Conservation (phyloP, 35 echinoderm and acorn worm species). For the Strongylocentrotus purpuratus region DNA sequence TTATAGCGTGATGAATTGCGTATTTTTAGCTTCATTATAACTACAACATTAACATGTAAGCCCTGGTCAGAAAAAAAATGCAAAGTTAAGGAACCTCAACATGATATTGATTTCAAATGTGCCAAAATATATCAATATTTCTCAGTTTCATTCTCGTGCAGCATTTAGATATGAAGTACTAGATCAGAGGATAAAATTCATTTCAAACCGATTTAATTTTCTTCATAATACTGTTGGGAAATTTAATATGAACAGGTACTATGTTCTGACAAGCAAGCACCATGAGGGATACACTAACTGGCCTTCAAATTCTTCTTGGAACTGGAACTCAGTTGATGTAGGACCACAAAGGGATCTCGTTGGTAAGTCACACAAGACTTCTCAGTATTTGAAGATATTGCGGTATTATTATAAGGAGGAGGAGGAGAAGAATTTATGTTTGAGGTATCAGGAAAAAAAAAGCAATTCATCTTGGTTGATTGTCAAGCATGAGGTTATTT, state of each 20-base stretch:
- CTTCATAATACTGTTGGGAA: background rate
- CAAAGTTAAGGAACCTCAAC: background rate
- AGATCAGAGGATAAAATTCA: too few relatives aligned
- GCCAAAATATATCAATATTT: background rate
- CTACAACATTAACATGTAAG: too few relatives aligned
- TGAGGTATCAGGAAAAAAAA: too few relatives aligned
- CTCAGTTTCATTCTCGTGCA: background rate
- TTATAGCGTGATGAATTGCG: too few relatives aligned
- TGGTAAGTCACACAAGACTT: conserved; percentile 36
- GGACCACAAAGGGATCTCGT: conserved; percentile 71
- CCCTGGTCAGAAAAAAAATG: too few relatives aligned
- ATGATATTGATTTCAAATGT: background rate
- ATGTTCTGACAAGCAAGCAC: conserved; percentile 69
- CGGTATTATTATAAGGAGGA: too few relatives aligned
- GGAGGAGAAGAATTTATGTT: too few relatives aligned
- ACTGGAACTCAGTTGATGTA: conserved; percentile 72
- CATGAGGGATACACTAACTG: conserved; percentile 82
- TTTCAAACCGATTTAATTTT: background rate
- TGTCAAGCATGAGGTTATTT: too few relatives aligned
- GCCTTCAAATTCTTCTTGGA: conserved; percentile 71
- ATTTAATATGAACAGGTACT: conserved; percentile 45
- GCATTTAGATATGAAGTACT: background rate
- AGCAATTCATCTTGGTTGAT: too few relatives aligned
- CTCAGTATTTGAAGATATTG: background rate
- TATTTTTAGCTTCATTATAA: too few relatives aligned